Conservation (phyloP, 2,797 vertebrate species). For the Poliocrania exsul region DNA sequence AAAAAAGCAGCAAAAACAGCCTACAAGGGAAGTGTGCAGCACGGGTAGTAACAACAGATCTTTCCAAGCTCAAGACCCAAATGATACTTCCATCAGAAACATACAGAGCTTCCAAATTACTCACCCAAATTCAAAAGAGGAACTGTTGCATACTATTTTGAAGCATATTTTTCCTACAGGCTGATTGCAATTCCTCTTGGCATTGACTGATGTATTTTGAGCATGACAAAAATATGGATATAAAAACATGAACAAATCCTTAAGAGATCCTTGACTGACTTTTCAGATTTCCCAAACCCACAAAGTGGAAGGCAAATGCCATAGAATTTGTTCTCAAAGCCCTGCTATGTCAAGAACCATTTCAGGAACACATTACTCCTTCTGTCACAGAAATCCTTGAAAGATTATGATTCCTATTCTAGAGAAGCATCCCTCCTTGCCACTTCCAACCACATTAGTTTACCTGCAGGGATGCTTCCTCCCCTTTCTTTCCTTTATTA, state of each 20-base stretch:
- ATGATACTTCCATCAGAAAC: background rate
- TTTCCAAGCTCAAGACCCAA: background rate
- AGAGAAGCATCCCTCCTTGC: background rate
- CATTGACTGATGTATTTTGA: background rate
- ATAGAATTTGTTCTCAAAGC: background rate
- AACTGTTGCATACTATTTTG: background rate
- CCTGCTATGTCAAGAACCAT: background rate
- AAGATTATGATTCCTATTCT: background rate
- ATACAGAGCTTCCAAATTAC: background rate
- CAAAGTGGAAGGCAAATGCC: background rate
- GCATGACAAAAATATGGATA: background rate
- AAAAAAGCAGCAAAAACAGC: background rate
- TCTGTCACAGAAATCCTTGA: background rate
- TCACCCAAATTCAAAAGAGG: background rate
- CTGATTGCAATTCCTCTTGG: background rate
- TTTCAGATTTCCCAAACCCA: background rate
- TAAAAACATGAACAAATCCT: background rate
- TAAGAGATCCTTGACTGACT: background rate
- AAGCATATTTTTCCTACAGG: background rate
- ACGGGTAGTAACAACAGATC: background rate
- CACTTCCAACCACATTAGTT: background rate
- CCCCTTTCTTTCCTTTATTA: background rate
- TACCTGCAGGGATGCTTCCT: background rate
- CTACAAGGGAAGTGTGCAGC: background rate
- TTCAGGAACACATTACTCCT: background rate